Evolutionary conservation across 2,888 invertebrate genomes (phyloP).

Genomic region (Melinopterus prodromus): DNA sequence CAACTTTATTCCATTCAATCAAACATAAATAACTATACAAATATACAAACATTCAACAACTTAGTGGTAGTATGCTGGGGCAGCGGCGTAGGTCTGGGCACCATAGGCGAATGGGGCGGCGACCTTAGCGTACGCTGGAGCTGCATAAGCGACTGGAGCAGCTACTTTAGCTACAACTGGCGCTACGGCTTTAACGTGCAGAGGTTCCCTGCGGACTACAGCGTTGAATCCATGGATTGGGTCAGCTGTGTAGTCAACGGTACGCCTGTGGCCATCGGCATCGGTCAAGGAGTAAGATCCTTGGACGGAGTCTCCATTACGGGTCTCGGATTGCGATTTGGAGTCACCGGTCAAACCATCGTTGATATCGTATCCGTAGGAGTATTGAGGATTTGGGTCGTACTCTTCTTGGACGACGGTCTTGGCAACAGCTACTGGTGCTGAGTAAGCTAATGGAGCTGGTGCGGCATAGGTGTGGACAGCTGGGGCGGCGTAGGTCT

Average conservation of each 20-base stretch:
- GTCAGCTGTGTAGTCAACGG: conserved; percentile 67
- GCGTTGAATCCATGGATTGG: conserved; percentile 71
- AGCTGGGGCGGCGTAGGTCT: conserved; percentile 36
- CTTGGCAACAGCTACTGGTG: conserved; percentile 44
- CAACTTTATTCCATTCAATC: conserved; percentile 16
- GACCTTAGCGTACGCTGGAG: conserved; percentile 46
- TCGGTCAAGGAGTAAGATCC: conserved; percentile 65
- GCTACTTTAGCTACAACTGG: conserved; percentile 36
- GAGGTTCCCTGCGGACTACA: conserved; percentile 69
- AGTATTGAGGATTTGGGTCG: conserved; percentile 66
- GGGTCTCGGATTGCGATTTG: conserved; percentile 63
- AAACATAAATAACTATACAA: conserved; percentile 14
- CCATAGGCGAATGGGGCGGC: conserved; percentile 41
- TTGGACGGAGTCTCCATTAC: conserved; percentile 64
- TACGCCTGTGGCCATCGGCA: conserved; percentile 64
- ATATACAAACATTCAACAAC: conserved; percentile 12
- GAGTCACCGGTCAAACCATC: conserved; percentile 65
- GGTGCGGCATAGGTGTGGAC: conserved; percentile 39
- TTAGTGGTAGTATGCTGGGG: conserved; percentile 36
- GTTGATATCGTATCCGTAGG: conserved; percentile 66
- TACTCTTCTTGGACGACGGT: conserved; percentile 57
- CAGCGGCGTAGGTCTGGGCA: conserved; percentile 32
- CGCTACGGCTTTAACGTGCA: conserved; percentile 51
- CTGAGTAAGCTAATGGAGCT: conserved; percentile 39
- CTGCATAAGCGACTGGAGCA: conserved; percentile 32